Conservation (phyloP, 1,140 invertebrate species). For the Diorhabda sublineata region DNA sequence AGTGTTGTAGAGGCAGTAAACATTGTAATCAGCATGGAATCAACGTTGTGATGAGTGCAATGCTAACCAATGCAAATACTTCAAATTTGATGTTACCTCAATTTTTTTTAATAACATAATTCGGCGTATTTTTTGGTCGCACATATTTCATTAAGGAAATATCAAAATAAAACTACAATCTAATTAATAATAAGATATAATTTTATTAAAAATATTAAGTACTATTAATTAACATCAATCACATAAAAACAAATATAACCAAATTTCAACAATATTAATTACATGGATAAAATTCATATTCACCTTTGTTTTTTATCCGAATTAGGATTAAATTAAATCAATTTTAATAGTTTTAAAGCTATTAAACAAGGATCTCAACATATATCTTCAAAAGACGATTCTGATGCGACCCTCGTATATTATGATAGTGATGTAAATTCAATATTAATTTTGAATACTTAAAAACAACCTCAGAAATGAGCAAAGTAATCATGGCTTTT, state of each 20-base stretch:
- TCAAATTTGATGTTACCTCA: no score
- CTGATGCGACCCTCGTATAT: neutral
- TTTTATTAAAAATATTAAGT: constrained; percentile 45
- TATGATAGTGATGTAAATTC: neutral
- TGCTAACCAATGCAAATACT: no score
- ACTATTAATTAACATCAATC: constrained; percentile 43
- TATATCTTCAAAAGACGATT: neutral
- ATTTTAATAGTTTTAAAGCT: no score
- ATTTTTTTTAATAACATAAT: no score
- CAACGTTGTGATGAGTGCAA: no score
- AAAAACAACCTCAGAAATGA: constrained; percentile 6
- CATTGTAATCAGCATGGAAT: no score
- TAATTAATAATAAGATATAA: constrained; percentile 25
- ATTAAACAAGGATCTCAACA: no score
- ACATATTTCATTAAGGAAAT: no score
- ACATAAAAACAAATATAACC: constrained; percentile 31
- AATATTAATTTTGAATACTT: neutral
- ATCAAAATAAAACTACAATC: no score
- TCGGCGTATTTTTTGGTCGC: no score
- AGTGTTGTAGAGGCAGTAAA: no score
- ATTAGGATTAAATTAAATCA: neutral
- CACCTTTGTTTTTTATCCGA: neutral
- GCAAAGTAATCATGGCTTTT: neutral
- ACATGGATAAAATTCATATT: constrained; percentile 1
- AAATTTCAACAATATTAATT: neutral